Base-by-base conservation (phyloP, 2,113 vertebrate species). In the Vimba vimba region DNA sequence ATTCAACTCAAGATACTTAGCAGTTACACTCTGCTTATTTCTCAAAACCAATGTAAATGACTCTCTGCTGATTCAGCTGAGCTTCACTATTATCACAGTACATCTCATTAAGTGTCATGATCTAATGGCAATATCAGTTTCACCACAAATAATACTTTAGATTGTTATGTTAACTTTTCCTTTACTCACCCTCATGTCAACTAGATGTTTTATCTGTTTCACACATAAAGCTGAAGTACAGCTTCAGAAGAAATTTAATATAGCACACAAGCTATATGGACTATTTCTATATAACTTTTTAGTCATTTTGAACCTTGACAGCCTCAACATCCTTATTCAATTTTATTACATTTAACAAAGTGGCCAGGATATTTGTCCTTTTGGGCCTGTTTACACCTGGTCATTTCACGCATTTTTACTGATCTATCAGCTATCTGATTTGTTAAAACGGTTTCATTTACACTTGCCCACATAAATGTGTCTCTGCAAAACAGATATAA, bases 1-100 rank as follows among this genome's bases (percentile, higher is more conserved):
- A 47, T 47, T 47, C 45, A 45, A 45, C 84, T 84, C 81, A 27
- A 52, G 74, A 71, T 83, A 83, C 30, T 85, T 76, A 79, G 84
- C 68, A 79, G 86, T 55, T 64, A 47, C 74, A 25, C 43, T 83
- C 57, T 81, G 87, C 85, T 86, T 87, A 90, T 88, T 83, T 90
- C 55, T 27, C 57, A 57, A 80, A n/a, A 68, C 83, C 85, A 59
- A 84, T 39, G 57, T 78, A 73, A 71, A 68, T 47, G 78, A 79
- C 69, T 85, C 62, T 17, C 52, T n/a, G 45, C 27, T 23, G 60
- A 78, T 85, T 88, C 79, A 88, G 73, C 71, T 47, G 36, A 47
- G 79, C 73, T 66, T 60, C 79, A 45, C 60, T 45, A 60, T 73
- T 50, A 78, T 85, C 83, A 27, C 57, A 39, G 45, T 50, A 79